Conservation (phyloP, 2,888 invertebrate species). For the Phorcus lineatus region DNA sequence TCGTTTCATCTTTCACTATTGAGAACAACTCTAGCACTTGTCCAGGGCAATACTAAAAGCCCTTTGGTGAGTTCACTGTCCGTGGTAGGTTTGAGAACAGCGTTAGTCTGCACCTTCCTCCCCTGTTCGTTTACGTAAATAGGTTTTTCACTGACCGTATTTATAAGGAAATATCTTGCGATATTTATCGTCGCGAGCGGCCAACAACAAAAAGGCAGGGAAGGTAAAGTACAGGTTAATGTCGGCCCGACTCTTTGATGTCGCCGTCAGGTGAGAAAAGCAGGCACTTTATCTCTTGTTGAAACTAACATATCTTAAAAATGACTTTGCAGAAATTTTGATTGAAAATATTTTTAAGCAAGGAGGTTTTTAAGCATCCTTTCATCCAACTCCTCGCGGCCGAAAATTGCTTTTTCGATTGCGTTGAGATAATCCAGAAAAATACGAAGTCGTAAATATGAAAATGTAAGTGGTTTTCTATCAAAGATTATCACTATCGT, state of each 20-base stretch:
- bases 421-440: slow-evolving; percentile 1
- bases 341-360: slow-evolving; percentile 2
- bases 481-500: no score
- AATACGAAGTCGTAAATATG: background rate
- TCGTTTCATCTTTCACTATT: no score
- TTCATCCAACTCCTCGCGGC: slow-evolving; percentile 1
- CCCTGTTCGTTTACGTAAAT: no score
- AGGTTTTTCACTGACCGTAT: background rate
- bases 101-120: no score
- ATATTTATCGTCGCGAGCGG: background rate
- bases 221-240: slow-evolving; percentile 3
- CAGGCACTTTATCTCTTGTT: background rate
- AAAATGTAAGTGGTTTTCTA: background rate
- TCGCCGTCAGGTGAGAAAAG: slow-evolving; percentile 13
- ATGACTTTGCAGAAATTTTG: slow-evolving; percentile 10
- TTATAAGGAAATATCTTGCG: slow-evolving; percentile 3
- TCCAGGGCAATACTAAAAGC: no score
- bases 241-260: background rate
- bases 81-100: no score
- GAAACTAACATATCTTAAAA: background rate
- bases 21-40: no score
- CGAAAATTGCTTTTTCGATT: slow-evolving; percentile 12
- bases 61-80: no score
- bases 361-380: background rate
- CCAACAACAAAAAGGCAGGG: background rate